Percentiles rank a stretch among this genome's conserved stretches.
Conservation (phyloP, 2,888 invertebrate species). For the Neoaliturus tenellus region DNA sequence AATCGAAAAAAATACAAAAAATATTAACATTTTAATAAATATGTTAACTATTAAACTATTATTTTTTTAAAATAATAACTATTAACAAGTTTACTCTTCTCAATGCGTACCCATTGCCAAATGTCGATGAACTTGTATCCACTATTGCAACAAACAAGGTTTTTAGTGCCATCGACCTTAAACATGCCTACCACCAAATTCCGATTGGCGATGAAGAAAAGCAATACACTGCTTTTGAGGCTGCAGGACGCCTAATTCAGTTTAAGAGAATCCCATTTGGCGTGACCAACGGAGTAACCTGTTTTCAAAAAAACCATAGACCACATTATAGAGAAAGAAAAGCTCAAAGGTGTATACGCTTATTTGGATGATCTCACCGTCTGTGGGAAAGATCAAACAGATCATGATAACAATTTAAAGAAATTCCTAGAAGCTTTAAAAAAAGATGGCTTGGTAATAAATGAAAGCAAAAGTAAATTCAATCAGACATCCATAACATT, state of each 20-base stretch:
- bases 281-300: constrained; percentile 60
- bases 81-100: background rate
- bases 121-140: constrained; percentile 57
- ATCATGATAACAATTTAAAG: constrained; percentile 26
- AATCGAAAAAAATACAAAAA: too few relatives aligned
- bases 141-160: constrained; percentile 56
- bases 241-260: constrained; percentile 57
- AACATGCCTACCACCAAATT: constrained; percentile 61
- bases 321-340: constrained; percentile 32
- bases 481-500: background rate
- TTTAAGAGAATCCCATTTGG: constrained; percentile 60
- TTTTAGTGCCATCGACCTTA: constrained; percentile 60
- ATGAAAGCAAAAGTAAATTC: constrained; percentile 31
- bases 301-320: constrained; percentile 58
- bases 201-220: constrained; percentile 54
- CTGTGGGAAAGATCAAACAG: background rate
- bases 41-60: too few relatives aligned
- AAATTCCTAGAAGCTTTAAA: constrained; percentile 17
- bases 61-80: too few relatives aligned
- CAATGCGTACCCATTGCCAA: constrained; percentile 60
- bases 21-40: too few relatives aligned
- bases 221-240: constrained; percentile 62
- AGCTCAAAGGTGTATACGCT: background rate
- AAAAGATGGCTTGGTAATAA: constrained; percentile 52
- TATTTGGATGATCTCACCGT: constrained; percentile 56